phyloP scores from a whole-genome alignment of 2,113 vertebrate species.

The Strix uralensis region DNA sequence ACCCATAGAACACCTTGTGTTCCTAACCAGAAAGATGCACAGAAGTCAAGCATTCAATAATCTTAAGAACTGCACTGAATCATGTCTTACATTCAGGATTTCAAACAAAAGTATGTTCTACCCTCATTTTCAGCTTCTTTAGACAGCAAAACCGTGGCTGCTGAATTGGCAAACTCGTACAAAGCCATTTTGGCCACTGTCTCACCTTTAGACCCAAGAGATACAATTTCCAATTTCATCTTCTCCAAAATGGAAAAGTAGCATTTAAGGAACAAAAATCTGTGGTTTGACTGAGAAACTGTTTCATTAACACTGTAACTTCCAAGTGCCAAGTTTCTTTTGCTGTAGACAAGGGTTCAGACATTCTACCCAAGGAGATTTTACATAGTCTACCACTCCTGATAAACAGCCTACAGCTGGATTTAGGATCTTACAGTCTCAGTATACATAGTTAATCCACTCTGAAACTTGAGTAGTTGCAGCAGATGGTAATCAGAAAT shows the following conservation, averaged over 20 bases:
- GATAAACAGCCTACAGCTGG: constrained; percentile 21
- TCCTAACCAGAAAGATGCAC: not conserved
- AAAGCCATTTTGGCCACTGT: not conserved
- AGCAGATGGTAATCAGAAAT: constrained; percentile 58
- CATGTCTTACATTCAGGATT: not conserved
- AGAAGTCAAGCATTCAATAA: not conserved
- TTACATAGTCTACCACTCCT: not conserved
- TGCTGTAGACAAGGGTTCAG: not conserved
- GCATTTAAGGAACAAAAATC: not conserved
- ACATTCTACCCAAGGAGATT: not conserved
- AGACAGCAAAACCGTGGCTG: not conserved
- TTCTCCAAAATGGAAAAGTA: not conserved
- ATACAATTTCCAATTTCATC: not conserved
- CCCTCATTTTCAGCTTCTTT: not conserved
- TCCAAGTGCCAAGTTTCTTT: not conserved
- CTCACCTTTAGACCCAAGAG: not conserved
- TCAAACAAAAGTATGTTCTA: not conserved
- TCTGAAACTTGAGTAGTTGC: constrained; percentile 33
- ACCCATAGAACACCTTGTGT: not conserved
- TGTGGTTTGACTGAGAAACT: not conserved
- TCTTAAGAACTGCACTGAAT: not conserved
- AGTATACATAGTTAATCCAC: constrained; percentile 14
- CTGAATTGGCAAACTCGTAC: not conserved
- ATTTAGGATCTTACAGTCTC: constrained; percentile 7
- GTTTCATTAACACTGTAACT: not conserved